Evolutionary conservation across 2,888 invertebrate genomes (phyloP).

Genomic region (Tenodera sinensis): DNA sequence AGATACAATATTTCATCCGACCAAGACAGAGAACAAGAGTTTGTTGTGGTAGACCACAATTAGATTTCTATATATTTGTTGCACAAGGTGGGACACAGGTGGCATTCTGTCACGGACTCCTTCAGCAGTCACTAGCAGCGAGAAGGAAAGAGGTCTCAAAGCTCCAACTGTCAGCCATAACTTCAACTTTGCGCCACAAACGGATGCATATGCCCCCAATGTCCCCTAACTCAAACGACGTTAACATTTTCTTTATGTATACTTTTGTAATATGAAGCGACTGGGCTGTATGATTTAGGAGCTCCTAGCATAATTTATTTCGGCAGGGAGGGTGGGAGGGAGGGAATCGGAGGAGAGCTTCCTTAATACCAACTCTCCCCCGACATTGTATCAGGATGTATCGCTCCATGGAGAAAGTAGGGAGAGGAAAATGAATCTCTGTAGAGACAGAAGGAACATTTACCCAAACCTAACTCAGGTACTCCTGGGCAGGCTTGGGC

Average conservation of each 20-base stretch:
- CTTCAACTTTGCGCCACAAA: background rate
- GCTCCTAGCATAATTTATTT: background rate
- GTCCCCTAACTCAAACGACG: background rate
- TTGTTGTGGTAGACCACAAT: background rate
- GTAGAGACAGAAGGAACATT: background rate
- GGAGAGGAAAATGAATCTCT: background rate
- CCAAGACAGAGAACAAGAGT: background rate
- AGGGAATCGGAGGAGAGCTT: background rate
- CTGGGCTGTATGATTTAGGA: background rate
- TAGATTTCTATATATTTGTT: background rate
- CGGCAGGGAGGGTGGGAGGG: no score
- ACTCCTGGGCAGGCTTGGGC: no score
- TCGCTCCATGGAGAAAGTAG: background rate
- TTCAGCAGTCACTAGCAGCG: background rate
- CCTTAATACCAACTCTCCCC: background rate
- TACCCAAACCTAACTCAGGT: background rate
- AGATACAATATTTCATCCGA: background rate
- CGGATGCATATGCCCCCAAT: background rate
- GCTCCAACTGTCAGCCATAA: background rate
- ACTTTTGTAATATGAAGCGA: background rate
- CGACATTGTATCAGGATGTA: background rate
- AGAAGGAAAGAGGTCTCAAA: background rate
- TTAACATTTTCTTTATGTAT: background rate
- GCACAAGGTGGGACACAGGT: background rate
- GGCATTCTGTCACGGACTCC: background rate